A percentile compares a stretch with the other conserved stretches of the same genome.
Conservation (phyloP, 2,113 vertebrate genomes). For the Psittacula cyanocephala region DNA sequence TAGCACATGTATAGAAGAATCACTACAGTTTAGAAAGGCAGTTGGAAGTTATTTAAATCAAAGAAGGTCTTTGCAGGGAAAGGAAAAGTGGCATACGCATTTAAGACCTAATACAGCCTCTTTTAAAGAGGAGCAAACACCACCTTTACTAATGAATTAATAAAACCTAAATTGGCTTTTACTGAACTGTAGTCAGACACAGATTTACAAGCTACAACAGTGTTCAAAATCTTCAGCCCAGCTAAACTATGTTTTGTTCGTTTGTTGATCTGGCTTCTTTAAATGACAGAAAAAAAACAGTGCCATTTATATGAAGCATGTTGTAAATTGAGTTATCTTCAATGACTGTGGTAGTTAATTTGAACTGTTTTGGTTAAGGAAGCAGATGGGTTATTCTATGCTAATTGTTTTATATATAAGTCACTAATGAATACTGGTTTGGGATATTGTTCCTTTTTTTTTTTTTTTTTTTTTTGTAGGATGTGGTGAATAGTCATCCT, state of each 20-base stretch:
- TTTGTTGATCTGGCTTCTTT: not conserved
- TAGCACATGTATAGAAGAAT: not conserved
- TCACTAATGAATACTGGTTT: not conserved
- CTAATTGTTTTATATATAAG: not conserved
- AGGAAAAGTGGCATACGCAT: not conserved
- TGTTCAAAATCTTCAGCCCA: not conserved
- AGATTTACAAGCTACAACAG: not conserved
- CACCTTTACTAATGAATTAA: not conserved
- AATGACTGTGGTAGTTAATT: not conserved
- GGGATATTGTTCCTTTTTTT: not conserved
- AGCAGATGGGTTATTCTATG: not conserved
- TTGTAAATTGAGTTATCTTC: not conserved
- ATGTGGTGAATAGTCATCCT: slow-evolving; percentile 92
- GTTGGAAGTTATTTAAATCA: not conserved
- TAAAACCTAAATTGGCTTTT: not conserved
- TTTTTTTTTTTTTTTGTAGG: slow-evolving; percentile 68
- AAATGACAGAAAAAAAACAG: not conserved
- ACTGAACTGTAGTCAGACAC: not conserved
- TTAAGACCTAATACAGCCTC: not conserved
- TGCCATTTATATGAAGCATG: not conserved
- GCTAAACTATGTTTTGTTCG: not conserved
- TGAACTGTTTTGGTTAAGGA: not conserved
- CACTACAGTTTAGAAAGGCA: not conserved
- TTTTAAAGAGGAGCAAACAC: not conserved
- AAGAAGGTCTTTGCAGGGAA: not conserved